A percentile compares a stretch with the other conserved stretches of the same genome.
Evolutionary conservation across 2,888 invertebrate species (phyloP).

Genomic region (Pachycephus smyrnensis): DNA sequence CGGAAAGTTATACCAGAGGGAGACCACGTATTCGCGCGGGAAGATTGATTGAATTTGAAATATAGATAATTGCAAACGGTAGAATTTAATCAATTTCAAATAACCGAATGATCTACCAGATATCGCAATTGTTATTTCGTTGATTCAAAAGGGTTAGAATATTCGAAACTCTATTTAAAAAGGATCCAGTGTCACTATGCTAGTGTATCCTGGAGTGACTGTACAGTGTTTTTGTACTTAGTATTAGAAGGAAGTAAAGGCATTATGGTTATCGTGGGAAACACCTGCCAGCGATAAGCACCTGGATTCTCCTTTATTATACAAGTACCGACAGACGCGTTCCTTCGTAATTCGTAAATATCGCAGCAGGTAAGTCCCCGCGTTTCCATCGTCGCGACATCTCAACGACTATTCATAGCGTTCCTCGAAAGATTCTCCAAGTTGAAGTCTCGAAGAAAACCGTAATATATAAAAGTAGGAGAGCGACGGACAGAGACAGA

Average conservation of each 20-base stretch:
- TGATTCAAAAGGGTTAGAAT: neutral
- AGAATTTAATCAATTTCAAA: neutral
- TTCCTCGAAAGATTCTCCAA: no score
- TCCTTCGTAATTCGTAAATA: neutral
- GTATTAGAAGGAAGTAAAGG: neutral
- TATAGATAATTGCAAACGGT: neutral
- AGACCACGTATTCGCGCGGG: neutral
- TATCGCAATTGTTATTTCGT: neutral
- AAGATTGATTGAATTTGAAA: neutral
- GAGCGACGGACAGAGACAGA: neutral
- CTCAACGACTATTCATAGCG: neutral
- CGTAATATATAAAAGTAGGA: neutral
- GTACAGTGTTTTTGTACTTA: neutral
- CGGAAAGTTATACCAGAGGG: neutral
- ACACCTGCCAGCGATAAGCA: slow-evolving; percentile 20
- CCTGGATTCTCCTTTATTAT: slow-evolving; percentile 1
- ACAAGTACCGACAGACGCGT: neutral
- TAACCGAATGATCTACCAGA: neutral
- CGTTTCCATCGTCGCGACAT: neutral
- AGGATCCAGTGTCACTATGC: neutral
- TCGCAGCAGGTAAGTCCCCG: neutral
- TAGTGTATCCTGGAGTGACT: neutral
- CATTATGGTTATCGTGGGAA: slow-evolving; percentile 10
- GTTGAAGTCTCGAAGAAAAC: neutral
- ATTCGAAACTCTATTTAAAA: neutral